Percentiles rank a stretch among this genome's conserved stretches.
Evolutionary conservation across 2,888 invertebrate genomes (phyloP).

Genomic region (Dichetophora obliterata): DNA sequence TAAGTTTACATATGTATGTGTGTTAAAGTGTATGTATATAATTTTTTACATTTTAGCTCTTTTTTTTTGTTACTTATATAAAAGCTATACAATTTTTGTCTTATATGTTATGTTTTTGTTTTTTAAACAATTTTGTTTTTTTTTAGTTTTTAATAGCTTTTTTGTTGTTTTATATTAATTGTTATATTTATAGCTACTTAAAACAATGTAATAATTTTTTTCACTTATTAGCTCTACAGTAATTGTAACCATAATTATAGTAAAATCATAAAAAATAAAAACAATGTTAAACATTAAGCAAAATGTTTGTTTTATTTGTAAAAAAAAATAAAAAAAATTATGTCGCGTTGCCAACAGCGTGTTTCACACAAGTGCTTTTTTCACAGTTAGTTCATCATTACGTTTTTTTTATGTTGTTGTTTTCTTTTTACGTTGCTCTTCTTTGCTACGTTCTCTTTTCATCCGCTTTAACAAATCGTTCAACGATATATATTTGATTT

Average conservation of each 20-base stretch:
- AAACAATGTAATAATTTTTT: slow-evolving; percentile 9
- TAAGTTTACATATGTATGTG: slow-evolving; percentile 20
- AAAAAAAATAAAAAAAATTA: slow-evolving; percentile 12
- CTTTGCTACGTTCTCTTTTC: not conserved
- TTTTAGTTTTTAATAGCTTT: not conserved
- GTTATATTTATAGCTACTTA: slow-evolving; percentile 1
- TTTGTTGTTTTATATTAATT: slow-evolving; percentile 8
- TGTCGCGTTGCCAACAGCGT: slow-evolving; percentile 41
- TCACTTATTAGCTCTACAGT: not conserved
- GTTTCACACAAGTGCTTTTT: slow-evolving; percentile 34
- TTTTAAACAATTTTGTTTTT: not conserved
- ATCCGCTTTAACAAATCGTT: not conserved
- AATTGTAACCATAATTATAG: not conserved
- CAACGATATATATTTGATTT: no score
- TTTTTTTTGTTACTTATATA: slow-evolving; percentile 42
- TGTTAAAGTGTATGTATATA: slow-evolving; percentile 1
- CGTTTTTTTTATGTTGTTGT: slow-evolving; percentile 35
- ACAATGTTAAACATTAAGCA: not conserved
- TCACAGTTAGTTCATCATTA: slow-evolving; percentile 33
- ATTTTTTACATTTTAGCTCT: slow-evolving; percentile 39
- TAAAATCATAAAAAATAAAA: not conserved
- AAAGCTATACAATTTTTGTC: no score
- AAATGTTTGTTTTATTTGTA: not conserved
- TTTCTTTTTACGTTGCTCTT: slow-evolving; percentile 36
- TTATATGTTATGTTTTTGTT: slow-evolving; percentile 19